These are phyloP conservation scores for Melanotaenia boesemani DNA, from an alignment of 2,797 vertebrate species.

Conservation along the genomic window DNA sequence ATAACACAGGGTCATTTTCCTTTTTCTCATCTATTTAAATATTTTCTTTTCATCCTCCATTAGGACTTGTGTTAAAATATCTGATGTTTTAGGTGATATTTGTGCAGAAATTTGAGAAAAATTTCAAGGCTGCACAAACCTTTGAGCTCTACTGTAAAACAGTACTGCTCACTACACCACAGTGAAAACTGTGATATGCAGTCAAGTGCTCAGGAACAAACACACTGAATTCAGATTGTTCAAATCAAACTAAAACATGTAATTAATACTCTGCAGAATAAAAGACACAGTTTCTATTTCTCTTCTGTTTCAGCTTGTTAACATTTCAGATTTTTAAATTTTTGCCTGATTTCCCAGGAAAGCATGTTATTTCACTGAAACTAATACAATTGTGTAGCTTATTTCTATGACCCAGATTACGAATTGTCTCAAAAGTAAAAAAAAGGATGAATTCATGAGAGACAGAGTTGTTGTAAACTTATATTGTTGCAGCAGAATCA, in stretches of 20 bases:
- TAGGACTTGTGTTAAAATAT: background rate
- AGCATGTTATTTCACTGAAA: slow-evolving; percentile 18
- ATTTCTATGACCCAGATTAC: slow-evolving; percentile 46
- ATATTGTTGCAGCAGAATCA: slow-evolving; percentile 31
- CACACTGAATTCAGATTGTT: background rate
- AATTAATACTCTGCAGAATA: background rate
- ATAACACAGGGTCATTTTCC: too few species aligned
- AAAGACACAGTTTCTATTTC: background rate
- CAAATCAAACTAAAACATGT: background rate
- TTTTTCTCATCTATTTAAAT: background rate
- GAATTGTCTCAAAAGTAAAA: slow-evolving; percentile 19
- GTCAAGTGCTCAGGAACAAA: slow-evolving; percentile 3
- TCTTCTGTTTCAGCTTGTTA: background rate
- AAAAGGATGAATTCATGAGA: slow-evolving; percentile 5
- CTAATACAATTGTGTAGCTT: slow-evolving; percentile 23
- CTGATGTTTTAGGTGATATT: background rate
- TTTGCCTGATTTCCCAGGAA: slow-evolving; percentile 8
- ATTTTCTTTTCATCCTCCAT: background rate
- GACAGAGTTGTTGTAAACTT: slow-evolving; percentile 14
- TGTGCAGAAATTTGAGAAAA: background rate
- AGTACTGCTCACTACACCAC: background rate
- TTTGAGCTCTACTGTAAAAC: background rate
- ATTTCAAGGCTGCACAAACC: background rate
- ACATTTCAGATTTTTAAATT: slow-evolving; percentile 11
- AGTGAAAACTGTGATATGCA: background rate